These are phyloP conservation scores for Brachyhypopomus occidentalis DNA, from an alignment of 2,113 vertebrate genomes.

Conservation along the genomic window DNA sequence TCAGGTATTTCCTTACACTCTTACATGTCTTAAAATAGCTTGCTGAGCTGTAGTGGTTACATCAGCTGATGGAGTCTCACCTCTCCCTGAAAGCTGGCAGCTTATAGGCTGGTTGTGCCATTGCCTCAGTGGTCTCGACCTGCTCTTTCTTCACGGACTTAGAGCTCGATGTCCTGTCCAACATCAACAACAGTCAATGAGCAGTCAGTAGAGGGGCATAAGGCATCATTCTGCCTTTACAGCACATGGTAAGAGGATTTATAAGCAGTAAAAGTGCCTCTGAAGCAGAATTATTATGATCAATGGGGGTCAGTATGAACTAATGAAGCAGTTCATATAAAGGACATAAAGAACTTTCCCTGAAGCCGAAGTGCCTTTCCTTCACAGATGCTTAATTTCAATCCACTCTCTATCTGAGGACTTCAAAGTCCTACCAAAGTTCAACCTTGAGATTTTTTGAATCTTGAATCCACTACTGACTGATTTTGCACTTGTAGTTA, in stretches of 20 bases:
- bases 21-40: conserved; percentile 45
- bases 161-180: conserved; percentile 68
- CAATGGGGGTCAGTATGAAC: neutral
- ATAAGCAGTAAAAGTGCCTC: neutral
- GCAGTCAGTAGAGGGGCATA: neutral
- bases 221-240: neutral
- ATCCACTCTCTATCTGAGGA: too few relatives aligned
- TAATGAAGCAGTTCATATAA: neutral
- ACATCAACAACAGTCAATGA: neutral
- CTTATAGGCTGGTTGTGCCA: conserved; percentile 74
- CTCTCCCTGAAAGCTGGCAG: conserved; percentile 75
- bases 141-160: conserved; percentile 63
- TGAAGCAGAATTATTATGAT: neutral
- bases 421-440: too few relatives aligned
- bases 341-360: neutral
- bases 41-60: conserved; percentile 10
- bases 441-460: neutral
- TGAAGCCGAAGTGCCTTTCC: neutral
- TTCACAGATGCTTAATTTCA: too few relatives aligned
- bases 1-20: conserved; percentile 58
- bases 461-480: neutral
- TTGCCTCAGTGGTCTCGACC: conserved; percentile 68
- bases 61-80: conserved; percentile 61
- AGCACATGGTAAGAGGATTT: neutral
- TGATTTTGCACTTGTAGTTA: neutral